Evolutionary conservation across 2,113 vertebrate genomes (phyloP).

Genomic region (Labeo catla): DNA sequence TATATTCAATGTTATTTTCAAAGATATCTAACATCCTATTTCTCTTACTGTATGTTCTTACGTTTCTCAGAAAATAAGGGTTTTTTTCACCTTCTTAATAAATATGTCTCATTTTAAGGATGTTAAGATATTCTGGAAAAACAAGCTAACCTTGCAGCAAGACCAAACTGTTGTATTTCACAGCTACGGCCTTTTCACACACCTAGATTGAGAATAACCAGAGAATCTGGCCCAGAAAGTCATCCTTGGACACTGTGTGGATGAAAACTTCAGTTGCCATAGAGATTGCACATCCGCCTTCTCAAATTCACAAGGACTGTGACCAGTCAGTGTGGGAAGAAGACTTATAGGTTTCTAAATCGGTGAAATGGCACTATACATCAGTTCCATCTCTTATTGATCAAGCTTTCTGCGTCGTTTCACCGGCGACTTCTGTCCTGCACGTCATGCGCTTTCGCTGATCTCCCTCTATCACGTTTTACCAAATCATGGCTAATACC

Average conservation of each 20-base stretch:
- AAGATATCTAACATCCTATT: too few species aligned
- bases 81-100: not conserved
- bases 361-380: not conserved
- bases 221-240: constrained; percentile 17
- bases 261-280: constrained; percentile 39
- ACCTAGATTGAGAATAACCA: not conserved
- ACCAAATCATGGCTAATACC: constrained; percentile 13
- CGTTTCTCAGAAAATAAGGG: too few species aligned
- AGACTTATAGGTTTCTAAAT: constrained; percentile 31
- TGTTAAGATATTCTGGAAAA: not conserved
- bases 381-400: constrained; percentile 3
- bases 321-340: constrained; percentile 30
- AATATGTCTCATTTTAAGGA: not conserved
- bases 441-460: constrained; percentile 5
- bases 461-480: constrained; percentile 21
- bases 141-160: not conserved
- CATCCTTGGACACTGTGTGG: constrained; percentile 20
- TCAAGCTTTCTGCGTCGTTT: constrained; percentile 16
- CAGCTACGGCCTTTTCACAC: not conserved
- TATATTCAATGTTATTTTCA: too few species aligned
- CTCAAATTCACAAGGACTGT: constrained; percentile 34
- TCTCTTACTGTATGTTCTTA: too few species aligned
- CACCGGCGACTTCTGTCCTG: not conserved
- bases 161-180: not conserved
- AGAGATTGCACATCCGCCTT: constrained; percentile 43